Evolutionary conservation across 2,797 vertebrate species (phyloP).

Genomic region (Girardinus metallicus): DNA sequence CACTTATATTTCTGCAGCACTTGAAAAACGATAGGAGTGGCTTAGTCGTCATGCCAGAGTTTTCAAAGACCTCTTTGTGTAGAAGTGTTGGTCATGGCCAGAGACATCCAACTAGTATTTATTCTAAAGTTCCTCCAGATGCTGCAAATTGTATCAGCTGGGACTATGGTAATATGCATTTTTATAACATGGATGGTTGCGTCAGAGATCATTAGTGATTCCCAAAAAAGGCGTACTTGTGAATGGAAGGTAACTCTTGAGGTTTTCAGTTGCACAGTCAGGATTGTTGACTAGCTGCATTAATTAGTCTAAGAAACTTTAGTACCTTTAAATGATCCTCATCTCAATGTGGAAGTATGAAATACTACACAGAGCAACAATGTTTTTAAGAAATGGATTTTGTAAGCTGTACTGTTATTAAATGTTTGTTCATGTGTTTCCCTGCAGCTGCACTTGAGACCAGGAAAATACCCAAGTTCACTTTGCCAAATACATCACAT

Average conservation of each 20-base stretch:
- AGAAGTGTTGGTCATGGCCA: constrained; percentile 69
- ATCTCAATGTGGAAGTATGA: background rate
- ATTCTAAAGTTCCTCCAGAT: constrained; percentile 79
- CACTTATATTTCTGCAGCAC: constrained; percentile 67
- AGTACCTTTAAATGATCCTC: background rate
- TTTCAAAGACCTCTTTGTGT: constrained; percentile 81
- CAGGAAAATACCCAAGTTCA: background rate
- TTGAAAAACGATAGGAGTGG: constrained; percentile 77
- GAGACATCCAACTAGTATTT: constrained; percentile 77
- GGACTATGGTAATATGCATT: constrained; percentile 66
- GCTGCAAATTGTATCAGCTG: constrained; percentile 77
- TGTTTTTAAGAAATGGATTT: background rate
- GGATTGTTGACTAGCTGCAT: background rate
- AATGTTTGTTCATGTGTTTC: constrained; percentile 8
- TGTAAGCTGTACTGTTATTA: background rate
- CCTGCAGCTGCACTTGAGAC: background rate
- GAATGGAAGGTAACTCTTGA: background rate
- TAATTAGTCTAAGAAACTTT: background rate
- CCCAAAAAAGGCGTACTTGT: constrained; percentile 5
- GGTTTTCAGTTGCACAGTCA: background rate
- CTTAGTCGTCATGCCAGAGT: constrained; percentile 70
- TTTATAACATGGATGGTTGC: constrained; percentile 61
- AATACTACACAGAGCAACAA: background rate
- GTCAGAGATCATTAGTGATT: constrained; percentile 37
- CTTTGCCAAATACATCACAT: constrained; percentile 5